These are phyloP conservation scores for Clistopyga incitator DNA, from an alignment of 2,888 invertebrate species.

Conservation along the genomic window DNA sequence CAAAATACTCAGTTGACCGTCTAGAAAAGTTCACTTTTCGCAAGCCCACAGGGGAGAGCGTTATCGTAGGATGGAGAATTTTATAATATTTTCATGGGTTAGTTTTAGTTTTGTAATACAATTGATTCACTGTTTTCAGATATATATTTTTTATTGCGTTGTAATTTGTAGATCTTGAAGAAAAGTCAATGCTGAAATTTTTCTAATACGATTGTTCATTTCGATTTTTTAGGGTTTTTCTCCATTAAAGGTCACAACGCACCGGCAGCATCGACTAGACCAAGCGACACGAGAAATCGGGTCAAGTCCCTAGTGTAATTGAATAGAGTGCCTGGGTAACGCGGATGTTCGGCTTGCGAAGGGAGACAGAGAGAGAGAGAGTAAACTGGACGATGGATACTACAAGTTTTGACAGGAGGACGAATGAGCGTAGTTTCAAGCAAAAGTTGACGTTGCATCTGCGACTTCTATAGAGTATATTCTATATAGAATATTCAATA, in stretches of 20 bases:
- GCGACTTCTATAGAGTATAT: not conserved
- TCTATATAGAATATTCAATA: too few species aligned
- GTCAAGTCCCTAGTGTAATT: slow-evolving; percentile 77
- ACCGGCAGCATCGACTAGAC: not conserved
- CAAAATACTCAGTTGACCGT: too few species aligned
- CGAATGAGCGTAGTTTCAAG: slow-evolving; percentile 8
- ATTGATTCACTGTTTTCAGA: not conserved
- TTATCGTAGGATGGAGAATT: too few species aligned
- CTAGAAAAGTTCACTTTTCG: too few species aligned
- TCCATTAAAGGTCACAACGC: slow-evolving; percentile 15
- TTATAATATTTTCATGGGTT: too few species aligned
- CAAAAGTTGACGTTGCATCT: slow-evolving; percentile 20
- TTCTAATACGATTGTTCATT: not conserved
- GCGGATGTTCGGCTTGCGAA: slow-evolving; percentile 17
- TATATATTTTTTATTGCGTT: not conserved
- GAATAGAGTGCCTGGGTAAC: slow-evolving; percentile 75
- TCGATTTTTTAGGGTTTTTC: not conserved
- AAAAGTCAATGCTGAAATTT: not conserved
- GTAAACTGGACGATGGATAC: slow-evolving; percentile 41
- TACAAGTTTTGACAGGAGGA: slow-evolving; percentile 60
- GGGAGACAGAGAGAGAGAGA: slow-evolving; percentile 33
- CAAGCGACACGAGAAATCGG: slow-evolving; percentile 59
- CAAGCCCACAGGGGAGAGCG: too few species aligned
- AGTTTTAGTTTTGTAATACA: too few species aligned
- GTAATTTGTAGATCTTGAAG: not conserved